Evolutionary conservation across 2,797 vertebrate species (phyloP).

Genomic region (Channa striata): DNA sequence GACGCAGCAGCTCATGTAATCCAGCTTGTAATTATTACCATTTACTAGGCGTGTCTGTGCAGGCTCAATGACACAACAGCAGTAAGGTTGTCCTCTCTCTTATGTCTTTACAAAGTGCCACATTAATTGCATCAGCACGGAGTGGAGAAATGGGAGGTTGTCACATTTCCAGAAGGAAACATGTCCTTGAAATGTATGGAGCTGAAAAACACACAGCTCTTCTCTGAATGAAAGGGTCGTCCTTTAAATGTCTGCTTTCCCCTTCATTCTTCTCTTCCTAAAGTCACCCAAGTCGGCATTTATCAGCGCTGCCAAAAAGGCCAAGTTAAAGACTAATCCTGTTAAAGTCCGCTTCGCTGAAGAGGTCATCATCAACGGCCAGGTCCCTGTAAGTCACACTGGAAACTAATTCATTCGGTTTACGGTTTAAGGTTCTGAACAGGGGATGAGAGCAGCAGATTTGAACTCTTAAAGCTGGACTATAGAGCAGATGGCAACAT

Average conservation of each 20-base stretch:
- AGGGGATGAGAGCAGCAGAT: constrained; percentile 17
- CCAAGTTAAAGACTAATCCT: constrained; percentile 98
- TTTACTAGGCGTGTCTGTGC: constrained; percentile 57
- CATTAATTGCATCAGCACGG: constrained; percentile 53
- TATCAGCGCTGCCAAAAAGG: constrained; percentile 99
- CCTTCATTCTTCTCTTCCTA: constrained; percentile 13
- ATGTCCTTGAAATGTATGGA: constrained; percentile 50
- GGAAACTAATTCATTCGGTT: constrained; percentile 38
- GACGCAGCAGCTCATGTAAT: constrained; percentile 44
- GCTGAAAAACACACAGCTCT: constrained; percentile 43
- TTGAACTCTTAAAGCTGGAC: constrained; percentile 14
- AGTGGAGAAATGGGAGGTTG: constrained; percentile 42
- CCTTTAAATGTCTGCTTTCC: constrained; percentile 35
- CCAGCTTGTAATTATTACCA: constrained; percentile 65
- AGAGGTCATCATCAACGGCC: constrained; percentile 98
- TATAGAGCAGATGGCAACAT: constrained; percentile 4
- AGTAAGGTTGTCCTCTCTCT: constrained; percentile 36
- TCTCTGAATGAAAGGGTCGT: constrained; percentile 37
- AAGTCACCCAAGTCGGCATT: constrained; percentile 99
- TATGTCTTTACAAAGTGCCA: constrained; percentile 33
- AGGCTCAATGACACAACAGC: constrained; percentile 47
- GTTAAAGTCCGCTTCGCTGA: constrained; percentile 99
- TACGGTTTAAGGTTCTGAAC: constrained; percentile 27
- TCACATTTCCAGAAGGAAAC: constrained; percentile 49
- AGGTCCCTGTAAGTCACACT: constrained; percentile 93